Percentiles rank a stretch among this genome's conserved stretches.
Evolutionary conservation across 1,140 invertebrate species (phyloP).

Genomic region (Chironomus tepperi): DNA sequence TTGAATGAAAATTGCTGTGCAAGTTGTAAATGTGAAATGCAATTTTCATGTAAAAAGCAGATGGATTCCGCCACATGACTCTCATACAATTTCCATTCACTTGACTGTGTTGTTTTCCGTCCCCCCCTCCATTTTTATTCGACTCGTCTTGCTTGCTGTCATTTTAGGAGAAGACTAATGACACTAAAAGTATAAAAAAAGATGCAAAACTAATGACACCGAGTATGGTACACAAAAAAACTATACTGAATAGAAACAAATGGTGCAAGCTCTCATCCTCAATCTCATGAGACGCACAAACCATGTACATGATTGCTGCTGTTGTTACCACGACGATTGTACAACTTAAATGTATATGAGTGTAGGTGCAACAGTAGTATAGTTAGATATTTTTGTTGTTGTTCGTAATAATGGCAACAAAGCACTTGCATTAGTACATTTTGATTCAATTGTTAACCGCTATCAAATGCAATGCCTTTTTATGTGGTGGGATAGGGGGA

Average conservation of each 20-base stretch:
- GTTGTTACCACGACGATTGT: background rate
- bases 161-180: background rate
- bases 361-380: background rate
- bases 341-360: background rate
- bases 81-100: background rate
- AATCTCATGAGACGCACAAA: background rate
- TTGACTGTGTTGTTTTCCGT: too few relatives aligned
- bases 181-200: background rate
- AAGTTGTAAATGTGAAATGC: slow-evolving; percentile 20
- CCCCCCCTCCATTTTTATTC: background rate
- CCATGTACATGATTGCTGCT: background rate
- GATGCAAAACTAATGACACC: background rate
- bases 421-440: slow-evolving; percentile 22
- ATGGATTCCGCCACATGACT: background rate
- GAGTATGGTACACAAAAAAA: background rate
- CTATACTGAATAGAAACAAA: background rate
- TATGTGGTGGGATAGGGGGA: too few relatives aligned
- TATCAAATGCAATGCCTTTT: background rate
- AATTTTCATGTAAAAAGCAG: slow-evolving; percentile 20
- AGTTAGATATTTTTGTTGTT: background rate
- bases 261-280: background rate
- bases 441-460: slow-evolving; percentile 24
- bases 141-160: background rate
- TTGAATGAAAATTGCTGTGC: too few relatives aligned
- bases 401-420: background rate